These are phyloP conservation scores for Wiebesia pumilae DNA, from an alignment of 1,140 invertebrate genomes.

Conservation along the genomic window DNA sequence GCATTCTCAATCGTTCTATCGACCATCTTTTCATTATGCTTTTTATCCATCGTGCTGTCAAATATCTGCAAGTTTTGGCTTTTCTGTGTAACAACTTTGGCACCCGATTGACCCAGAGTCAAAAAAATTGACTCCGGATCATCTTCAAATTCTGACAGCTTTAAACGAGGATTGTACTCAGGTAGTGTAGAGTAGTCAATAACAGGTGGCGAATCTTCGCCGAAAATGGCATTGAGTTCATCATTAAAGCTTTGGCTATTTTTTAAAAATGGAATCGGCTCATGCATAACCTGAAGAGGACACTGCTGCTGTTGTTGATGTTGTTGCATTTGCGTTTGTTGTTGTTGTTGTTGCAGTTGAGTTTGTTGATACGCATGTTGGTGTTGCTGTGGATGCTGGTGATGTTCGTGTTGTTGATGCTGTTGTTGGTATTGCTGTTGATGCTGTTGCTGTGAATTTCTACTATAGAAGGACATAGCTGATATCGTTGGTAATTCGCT, in stretches of 20 bases:
- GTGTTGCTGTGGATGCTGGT: background rate
- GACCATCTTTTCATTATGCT: conserved; percentile 19
- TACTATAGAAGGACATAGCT: conserved; percentile 48
- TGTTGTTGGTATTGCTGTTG: conserved; percentile 57
- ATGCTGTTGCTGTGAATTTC: conserved; percentile 43
- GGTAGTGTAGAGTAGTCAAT: conserved; percentile 55
- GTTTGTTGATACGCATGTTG: background rate
- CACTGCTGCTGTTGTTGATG: conserved; percentile 57
- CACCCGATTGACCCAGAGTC: conserved; percentile 55
- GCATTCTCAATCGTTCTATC: conserved; percentile 44
- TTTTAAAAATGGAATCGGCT: conserved; percentile 61
- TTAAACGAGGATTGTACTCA: conserved; percentile 60
- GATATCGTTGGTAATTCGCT: conserved; percentile 57
- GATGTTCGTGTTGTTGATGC: background rate
- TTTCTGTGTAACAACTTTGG: conserved; percentile 56
- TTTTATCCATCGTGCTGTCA: background rate
- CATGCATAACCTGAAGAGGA: conserved; percentile 56
- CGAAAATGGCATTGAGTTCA: conserved; percentile 60
- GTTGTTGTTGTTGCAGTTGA: background rate
- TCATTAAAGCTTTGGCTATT: conserved; percentile 57
- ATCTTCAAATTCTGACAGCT: conserved; percentile 62
- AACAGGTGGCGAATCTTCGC: conserved; percentile 47
- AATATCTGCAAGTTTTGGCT: conserved; percentile 50
- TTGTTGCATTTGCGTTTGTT: conserved; percentile 1
- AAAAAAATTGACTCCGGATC: conserved; percentile 58